A percentile compares a stretch with the other conserved stretches of the same genome.
Evolutionary conservation across 1,140 invertebrate genomes (phyloP).

Genomic region (Drosophila sp.): DNA sequence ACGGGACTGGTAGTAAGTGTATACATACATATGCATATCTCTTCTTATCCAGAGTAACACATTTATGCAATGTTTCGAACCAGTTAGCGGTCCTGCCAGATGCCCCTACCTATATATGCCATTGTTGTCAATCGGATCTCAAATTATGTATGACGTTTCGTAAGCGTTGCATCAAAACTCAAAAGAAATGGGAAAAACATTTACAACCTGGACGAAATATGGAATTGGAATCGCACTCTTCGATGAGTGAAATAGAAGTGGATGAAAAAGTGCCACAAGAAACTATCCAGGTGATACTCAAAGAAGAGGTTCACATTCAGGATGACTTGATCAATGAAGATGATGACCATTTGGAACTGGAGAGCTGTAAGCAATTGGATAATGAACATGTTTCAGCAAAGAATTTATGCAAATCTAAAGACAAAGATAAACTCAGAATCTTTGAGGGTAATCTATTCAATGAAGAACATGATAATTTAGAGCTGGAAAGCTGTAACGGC

Average conservation of each 20-base stretch:
- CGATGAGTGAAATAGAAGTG: slow-evolving; percentile 14
- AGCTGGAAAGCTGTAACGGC: not conserved
- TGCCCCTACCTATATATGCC: slow-evolving; percentile 46
- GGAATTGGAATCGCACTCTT: slow-evolving; percentile 6
- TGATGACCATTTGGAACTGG: slow-evolving; percentile 23
- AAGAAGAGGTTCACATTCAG: slow-evolving; percentile 22
- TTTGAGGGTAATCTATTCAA: not conserved
- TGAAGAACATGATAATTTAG: not conserved
- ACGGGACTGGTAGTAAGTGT: slow-evolving; percentile 47
- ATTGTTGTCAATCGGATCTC: slow-evolving; percentile 56
- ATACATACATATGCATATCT: not conserved
- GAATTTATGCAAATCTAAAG: no score
- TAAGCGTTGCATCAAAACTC: slow-evolving; percentile 49
- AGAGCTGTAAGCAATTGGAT: not conserved
- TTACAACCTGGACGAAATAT: not conserved
- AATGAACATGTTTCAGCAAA: not conserved
- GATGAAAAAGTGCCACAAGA: slow-evolving; percentile 27
- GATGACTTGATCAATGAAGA: not conserved
- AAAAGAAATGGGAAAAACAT: slow-evolving; percentile 40
- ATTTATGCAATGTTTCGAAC: not conserved
- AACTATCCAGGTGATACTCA: slow-evolving; percentile 46
- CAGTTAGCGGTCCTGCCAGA: slow-evolving; percentile 36
- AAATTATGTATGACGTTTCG: slow-evolving; percentile 50
- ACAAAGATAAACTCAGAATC: not conserved
- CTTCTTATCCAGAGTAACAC: not conserved